These are phyloP conservation scores for Potorous gilbertii DNA, from an alignment of 2,797 vertebrate species.

Conservation along the genomic window DNA sequence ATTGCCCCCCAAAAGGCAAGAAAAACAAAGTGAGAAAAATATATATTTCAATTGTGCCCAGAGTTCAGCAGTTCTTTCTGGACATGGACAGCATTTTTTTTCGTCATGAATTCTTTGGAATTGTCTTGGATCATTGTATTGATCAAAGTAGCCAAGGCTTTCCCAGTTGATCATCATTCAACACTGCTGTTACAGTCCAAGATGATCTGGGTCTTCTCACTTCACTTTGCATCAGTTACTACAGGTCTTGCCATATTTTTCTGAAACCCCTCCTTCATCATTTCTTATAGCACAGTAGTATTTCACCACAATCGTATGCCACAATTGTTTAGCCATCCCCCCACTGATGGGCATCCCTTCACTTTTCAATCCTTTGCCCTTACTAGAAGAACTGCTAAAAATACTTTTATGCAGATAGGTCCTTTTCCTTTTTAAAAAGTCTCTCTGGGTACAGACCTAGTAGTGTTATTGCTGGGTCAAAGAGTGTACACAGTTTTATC, in stretches of 20 bases:
- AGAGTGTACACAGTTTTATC: neutral
- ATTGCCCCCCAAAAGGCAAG: neutral
- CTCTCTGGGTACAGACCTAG: neutral
- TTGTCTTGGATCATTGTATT: neutral
- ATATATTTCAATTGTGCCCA: neutral
- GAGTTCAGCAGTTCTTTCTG: neutral
- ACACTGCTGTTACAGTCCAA: accelerated
- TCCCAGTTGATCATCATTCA: neutral
- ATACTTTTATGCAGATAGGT: neutral
- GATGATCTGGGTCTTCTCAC: neutral
- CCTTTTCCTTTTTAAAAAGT: neutral
- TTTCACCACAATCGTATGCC: too few species aligned
- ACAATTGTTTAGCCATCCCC: neutral
- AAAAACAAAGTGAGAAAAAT: neutral
- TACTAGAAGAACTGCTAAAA: neutral
- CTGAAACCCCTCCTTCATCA: neutral
- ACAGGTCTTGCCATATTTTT: neutral
- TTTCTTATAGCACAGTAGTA: too few species aligned
- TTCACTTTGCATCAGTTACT: neutral
- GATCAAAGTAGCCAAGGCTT: neutral
- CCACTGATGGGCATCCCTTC: neutral
- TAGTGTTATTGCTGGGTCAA: neutral
- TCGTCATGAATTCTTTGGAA: neutral
- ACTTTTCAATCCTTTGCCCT: neutral
- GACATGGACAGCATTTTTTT: neutral